Evolutionary conservation across 2,113 vertebrate species (phyloP), one percentile per base, ranked within the genome.

Genomic region (Pipra filicauda): DNA sequence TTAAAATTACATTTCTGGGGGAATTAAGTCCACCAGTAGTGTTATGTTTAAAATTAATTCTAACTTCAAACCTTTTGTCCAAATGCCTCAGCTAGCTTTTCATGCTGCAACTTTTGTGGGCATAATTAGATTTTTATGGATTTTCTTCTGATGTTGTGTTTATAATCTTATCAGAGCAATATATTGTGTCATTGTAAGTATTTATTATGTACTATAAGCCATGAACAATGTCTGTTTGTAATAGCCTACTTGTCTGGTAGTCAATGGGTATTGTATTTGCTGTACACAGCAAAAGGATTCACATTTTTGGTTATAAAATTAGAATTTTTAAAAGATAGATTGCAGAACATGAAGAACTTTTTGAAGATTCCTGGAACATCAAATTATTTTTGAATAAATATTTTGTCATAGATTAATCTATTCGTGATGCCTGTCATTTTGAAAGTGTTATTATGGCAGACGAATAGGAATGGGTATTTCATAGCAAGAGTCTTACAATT

Each of bases 121-220:
- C 37, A 80, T 96, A 91, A 97, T 97, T 94, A 89, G 74, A 93
- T 82, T 97, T 97, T 94, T 87, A 96, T 96, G 71, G 85, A 96
- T 97, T 97, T 98, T 85, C 74, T 95, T 96, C 91, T 94, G 72
- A 96, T 95, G 94, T 17, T 88, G 39, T 93, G 86, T 97, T 97
- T 96, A 90, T 96, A 97, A 96, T 97, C 95, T 96, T 95, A 97
- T 95, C 86, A 93, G 81, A 87, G 71, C 49, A 94, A 85, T 94
- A 78, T 94, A 88, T 90, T 85, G 18, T 96, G 44, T 94, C 49
- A 91, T 92, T 96, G 39, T 85, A 96, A 97, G 86, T 89, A 88
- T 85, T 97, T 95, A 88, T 73, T 75, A 85, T 95, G 30, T 95
- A 83, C 74, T 85, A 8, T 89, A 94, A 93, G 61, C 88, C 61